Base-by-base conservation (phyloP, 2,888 invertebrate genomes). In the Calameuta idolon region DNA sequence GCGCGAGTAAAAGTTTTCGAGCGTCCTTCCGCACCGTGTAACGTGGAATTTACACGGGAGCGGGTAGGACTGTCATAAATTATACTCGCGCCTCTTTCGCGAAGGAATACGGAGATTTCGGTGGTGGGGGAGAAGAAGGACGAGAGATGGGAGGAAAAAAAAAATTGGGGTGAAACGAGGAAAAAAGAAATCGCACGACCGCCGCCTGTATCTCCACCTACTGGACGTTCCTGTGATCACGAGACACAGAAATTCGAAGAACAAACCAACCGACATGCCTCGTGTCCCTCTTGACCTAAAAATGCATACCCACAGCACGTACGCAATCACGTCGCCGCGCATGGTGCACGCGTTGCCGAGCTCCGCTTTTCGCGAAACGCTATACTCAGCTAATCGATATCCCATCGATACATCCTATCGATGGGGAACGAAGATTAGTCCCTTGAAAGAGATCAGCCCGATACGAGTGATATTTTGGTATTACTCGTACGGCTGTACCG, bases 11-110 rank as follows among this genome's bases (percentile, higher is more conserved):
- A 75, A 69, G 75, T 55, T 74, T 11, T 74, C 23, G 1, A 12
- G 31, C 37, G n/a, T 23, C 9, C 34, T 11, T 75, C 76, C 75
- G 0, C 5, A 73, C 33, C 69, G 79, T 73, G 79, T 55, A 73
- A 33, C 31, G 71, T 31, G 15, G 30, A 71, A 12, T 71, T 71
- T 71, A 11, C 71, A 71, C 55, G 71, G 12, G 71, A 71, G 11
- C 31, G 5, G 12, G 9, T 34, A 34, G 0, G 74, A 34, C 35
- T 12, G 12, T 35, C 23, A 4, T 34, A 74, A 23, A 74, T 34
- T 34, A 34, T 34, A 1, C 74, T 12, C n/a, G 74, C 74, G 12
- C 9, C 23, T 55, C 5, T 23, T 55, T 55, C 55, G 55, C 55
- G 55, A 55, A 23, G 55, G 2, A 55, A 23, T 55, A 55, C 5